Evolutionary conservation across 1,140 invertebrate species (phyloP), one percentile per base, ranked within the genome.

Genomic region (Drosophila micromelanica): DNA sequence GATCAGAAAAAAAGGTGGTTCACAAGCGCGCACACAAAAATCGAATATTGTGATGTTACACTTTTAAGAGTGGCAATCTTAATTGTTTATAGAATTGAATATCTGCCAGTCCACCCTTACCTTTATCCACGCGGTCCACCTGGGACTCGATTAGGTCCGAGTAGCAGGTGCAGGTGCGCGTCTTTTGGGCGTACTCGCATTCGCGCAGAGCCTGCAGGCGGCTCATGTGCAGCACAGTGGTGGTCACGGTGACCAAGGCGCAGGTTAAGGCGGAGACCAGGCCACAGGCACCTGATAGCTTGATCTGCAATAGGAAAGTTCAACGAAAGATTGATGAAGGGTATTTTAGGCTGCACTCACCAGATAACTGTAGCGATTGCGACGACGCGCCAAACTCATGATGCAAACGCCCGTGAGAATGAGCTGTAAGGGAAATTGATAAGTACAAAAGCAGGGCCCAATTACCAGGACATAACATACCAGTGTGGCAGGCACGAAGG

Each of bases 141-240:
- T 94, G 94, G 0, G 93, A 92, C 61, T 95, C 94, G 1, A 94
- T 92, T 11, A 95, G 92, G 64, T 94, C 94, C 0, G 95, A 95
- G 84, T 94, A 96, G 80, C 96, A 97, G 5, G 95, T 96, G 85
- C 96, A 97, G 0, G 95, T 96, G 62, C 94, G 93, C 0, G 95
- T 95, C 90, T 95, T 94, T 76, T 95, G 94, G 0, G 96, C 97
- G 91, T 97, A 98, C 72, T 97, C 95, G 85, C 97, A 98, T 91
- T 97, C 96, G 71, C 96, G 94, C 17, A 98, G 92, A 0, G 96
- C 96, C 92, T 98, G 97, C 20, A 98, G 92, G 62, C 97, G 94
- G 80, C 97, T 97, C 97, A 98, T 97, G 91, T 98, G 97, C 61
- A 98, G 95, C n/a, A 98, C 96, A 0, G 97, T 98, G 0, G 97